phyloP scores from a whole-genome alignment of 1,140 invertebrate species.

The Drosophila tani region DNA sequence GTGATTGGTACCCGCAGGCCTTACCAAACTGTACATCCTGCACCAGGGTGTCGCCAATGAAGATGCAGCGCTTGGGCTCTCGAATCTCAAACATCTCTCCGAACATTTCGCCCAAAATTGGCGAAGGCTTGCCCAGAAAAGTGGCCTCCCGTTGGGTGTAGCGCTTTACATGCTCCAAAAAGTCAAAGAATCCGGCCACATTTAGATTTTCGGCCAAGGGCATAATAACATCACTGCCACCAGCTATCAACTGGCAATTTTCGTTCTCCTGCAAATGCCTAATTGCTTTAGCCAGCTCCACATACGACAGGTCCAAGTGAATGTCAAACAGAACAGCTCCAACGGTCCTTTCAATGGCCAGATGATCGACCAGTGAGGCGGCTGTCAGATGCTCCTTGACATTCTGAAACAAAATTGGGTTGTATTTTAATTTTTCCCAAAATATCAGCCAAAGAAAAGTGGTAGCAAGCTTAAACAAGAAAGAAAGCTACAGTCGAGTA shows the following conservation, averaged over 20 bases:
- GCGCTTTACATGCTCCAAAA: conserved; percentile 85
- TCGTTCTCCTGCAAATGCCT: conserved; percentile 64
- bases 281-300: conserved; percentile 71
- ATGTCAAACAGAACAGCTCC: conserved; percentile 75
- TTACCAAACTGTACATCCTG: conserved; percentile 87
- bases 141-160: conserved; percentile 85
- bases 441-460: too few relatives aligned
- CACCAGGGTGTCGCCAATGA: conserved; percentile 87
- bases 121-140: conserved; percentile 86
- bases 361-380: conserved; percentile 52
- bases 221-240: conserved; percentile 72
- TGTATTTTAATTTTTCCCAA: too few relatives aligned
- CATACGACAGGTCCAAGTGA: conserved; percentile 73
- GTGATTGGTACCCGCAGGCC: conserved; percentile 86
- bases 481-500: too few relatives aligned
- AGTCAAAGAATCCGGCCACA: conserved; percentile 83
- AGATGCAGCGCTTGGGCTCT: conserved; percentile 86
- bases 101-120: conserved; percentile 85
- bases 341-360: conserved; percentile 64
- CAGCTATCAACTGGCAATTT: conserved; percentile 66
- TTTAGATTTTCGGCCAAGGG: conserved; percentile 66
- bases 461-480: too few relatives aligned
- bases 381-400: conserved; percentile 72
- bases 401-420: conserved; percentile 37
- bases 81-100: conserved; percentile 85